phyloP scores from a whole-genome alignment of 2,113 vertebrate genomes.

The Xenopus tropicalis region DNA sequence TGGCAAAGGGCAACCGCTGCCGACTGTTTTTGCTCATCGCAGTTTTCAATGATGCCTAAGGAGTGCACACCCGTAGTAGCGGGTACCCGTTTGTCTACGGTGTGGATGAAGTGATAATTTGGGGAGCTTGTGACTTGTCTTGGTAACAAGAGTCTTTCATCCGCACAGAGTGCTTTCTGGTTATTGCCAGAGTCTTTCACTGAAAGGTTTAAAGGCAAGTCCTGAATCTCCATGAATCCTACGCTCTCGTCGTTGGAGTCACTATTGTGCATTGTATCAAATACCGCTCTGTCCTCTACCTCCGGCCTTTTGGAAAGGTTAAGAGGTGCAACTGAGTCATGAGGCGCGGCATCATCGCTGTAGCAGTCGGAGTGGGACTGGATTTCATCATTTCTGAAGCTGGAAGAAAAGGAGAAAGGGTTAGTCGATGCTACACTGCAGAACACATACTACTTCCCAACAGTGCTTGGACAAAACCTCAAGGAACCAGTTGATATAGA shows the following conservation, averaged over 20 bases:
- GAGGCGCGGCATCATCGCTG: background rate
- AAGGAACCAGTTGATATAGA: background rate
- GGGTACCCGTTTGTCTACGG: background rate
- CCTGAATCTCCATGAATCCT: constrained; percentile 60
- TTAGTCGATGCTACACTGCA: background rate
- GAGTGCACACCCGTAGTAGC: constrained; percentile 19
- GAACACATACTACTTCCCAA: background rate
- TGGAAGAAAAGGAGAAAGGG: constrained; percentile 48
- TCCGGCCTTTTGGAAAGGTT: constrained; percentile 83
- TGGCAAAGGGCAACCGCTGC: constrained; percentile 93
- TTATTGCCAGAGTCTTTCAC: constrained; percentile 66
- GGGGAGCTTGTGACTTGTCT: background rate
- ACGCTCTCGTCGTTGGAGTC: constrained; percentile 45
- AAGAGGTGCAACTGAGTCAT: constrained; percentile 68
- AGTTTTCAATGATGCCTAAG: constrained; percentile 62
- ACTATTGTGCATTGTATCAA: constrained; percentile 10
- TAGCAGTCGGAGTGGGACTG: background rate
- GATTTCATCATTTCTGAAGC: constrained; percentile 50
- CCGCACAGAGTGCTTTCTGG: background rate
- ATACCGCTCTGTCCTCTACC: constrained; percentile 28
- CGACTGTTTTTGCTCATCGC: constrained; percentile 85
- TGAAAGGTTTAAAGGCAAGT: constrained; percentile 85
- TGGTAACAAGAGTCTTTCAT: background rate
- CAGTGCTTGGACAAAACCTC: background rate
- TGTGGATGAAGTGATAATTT: background rate